Conservation (phyloP, 2,888 invertebrate species). For the Zygaena filipendulae region DNA sequence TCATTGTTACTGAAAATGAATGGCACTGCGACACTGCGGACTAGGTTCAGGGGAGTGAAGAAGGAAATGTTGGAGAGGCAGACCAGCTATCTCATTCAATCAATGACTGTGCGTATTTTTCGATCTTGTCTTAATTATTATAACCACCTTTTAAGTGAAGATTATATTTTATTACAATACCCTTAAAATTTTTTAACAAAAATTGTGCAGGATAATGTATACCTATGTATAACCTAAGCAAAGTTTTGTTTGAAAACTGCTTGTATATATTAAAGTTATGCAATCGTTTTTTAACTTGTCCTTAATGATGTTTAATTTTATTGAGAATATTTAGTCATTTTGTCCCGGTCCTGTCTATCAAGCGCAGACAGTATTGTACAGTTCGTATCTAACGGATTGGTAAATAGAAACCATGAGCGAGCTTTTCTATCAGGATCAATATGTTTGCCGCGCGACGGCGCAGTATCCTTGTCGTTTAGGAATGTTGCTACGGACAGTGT, state of each 20-base stretch:
- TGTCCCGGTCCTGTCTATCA: too few species aligned
- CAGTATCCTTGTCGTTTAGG: constrained; percentile 38
- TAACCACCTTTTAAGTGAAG: constrained; percentile 1
- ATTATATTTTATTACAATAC: background rate
- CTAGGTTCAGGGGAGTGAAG: constrained; percentile 81
- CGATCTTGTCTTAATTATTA: constrained; percentile 1
- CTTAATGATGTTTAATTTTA: too few species aligned
- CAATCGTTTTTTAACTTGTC: too few species aligned
- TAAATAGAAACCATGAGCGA: constrained; percentile 33
- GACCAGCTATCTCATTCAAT: constrained; percentile 78
- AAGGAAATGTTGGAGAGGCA: constrained; percentile 79
- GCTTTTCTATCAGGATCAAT: constrained; percentile 48
- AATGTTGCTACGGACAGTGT: constrained; percentile 21
- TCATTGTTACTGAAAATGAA: constrained; percentile 49
- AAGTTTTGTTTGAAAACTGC: too few species aligned
- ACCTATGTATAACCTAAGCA: too few species aligned
- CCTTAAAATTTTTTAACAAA: too few species aligned
- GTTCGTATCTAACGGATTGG: constrained; percentile 24
- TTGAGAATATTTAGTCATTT: too few species aligned
- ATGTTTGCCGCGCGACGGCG: constrained; percentile 45
- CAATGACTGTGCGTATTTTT: constrained; percentile 80
- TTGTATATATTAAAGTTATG: too few species aligned
- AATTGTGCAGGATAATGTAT: too few species aligned
- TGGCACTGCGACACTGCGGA: constrained; percentile 68
- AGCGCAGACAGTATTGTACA: background rate